These are phyloP conservation scores for Sialis fuliginosa DNA, from an alignment of 2,888 invertebrate species.

Conservation along the genomic window DNA sequence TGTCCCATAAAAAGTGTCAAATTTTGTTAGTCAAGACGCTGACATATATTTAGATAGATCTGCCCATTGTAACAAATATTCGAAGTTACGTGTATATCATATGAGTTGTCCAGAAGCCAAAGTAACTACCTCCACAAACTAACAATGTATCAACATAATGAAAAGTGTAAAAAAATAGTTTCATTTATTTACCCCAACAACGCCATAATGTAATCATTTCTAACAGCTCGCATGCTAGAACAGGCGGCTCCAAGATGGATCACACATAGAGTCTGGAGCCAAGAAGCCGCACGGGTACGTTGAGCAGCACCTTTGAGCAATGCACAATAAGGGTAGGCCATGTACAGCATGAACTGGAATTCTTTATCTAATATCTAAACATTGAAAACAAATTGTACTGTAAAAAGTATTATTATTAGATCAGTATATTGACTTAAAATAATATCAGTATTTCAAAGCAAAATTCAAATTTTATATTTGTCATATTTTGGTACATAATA, in stretches of 20 bases:
- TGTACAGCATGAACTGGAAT: constrained; percentile 27
- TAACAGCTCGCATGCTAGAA: constrained; percentile 29
- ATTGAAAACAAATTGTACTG: not conserved
- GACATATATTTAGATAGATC: too few relatives aligned
- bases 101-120: too few relatives aligned
- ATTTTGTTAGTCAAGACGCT: too few relatives aligned
- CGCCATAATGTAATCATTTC: constrained; percentile 36
- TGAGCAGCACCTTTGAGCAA: constrained; percentile 24
- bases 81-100: too few relatives aligned
- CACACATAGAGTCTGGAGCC: constrained; percentile 31
- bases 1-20: too few relatives aligned
- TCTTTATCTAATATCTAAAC: constrained; percentile 25
- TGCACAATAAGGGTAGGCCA: constrained; percentile 28
- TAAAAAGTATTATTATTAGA: not conserved
- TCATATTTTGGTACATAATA: too few relatives aligned
- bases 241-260: constrained; percentile 23
- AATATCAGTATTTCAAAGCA: too few relatives aligned
- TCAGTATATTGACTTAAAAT: too few relatives aligned
- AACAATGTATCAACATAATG: too few relatives aligned
- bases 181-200: constrained; percentile 22
- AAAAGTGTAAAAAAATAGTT: not conserved
- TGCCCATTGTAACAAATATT: too few relatives aligned
- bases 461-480: too few relatives aligned
- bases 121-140: too few relatives aligned
- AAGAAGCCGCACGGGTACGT: constrained; percentile 26